Base-by-base conservation (phyloP, 2,888 invertebrate genomes). In the Petrophora chlorosata region DNA sequence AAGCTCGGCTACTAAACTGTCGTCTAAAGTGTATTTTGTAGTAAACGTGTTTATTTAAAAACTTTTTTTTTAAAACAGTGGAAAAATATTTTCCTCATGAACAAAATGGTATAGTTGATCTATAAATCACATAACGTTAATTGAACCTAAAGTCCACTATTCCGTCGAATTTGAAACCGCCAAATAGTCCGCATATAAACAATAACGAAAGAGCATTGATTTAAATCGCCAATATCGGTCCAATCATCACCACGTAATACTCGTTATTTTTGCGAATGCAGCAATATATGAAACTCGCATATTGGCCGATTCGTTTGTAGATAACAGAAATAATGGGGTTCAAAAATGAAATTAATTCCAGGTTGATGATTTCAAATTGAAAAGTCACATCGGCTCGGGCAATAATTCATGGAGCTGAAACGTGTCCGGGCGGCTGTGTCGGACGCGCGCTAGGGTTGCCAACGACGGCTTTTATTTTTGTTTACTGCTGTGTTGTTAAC, bases 301-400 rank as follows among this genome's bases (percentile, higher is more conserved):
- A 89, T 89, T 89, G 88, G 73, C 74, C 85, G 86, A 87, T 86
- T 81, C 78, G 75, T 72, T 74, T 76, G 80, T 83, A 86, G 89
- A 89, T 89, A 89, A 84, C 85, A 86, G 87, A 85, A 90, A 89
- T 90, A 89, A 90, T 89, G 87, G 89, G 83, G 87, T 88, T 88
- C 88, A 90, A 90, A 90, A 90, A 89, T 89, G 84, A 86, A 90
- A 90, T 90, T 90, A 90, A 90, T 90, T 90, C 90, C 90, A 89
- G 85, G 88, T 89, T 90, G 89, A 90, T 89, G 91, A 91, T 89
- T 90, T 90, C 90, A 89, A 91, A 90, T 91, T 91, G 91, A 91
- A 90, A 91, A 91, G 90, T 90, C 90, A 90, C 90, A 88, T 88
- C 91, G 90, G 90, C 83, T 82, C 78, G 85, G 78, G 90, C 88